Base-by-base conservation (phyloP, 2,797 vertebrate species). In the Leptatherina wallacei region DNA sequence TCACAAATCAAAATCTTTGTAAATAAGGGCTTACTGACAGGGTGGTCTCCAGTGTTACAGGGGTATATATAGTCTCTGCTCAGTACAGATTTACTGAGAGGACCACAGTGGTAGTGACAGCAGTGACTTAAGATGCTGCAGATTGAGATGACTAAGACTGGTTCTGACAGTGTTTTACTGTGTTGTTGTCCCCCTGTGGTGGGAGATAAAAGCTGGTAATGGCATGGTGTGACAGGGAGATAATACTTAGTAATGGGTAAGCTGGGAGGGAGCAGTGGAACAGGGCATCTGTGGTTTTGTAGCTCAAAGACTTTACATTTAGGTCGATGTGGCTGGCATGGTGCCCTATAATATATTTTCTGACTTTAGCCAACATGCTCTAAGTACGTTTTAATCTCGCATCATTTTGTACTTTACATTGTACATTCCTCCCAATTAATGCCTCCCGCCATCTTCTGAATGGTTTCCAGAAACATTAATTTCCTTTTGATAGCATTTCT, bases 171-270 rank as follows among this genome's bases (percentile, higher is more conserved):
- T 35, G 12, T 78, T 84, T 86, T 79, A 84, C 62, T 81, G 72
- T 73, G 40, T 24, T 8, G 52, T 47, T 32, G 68, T 71, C 71
- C 70, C 77, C 74, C 80, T 68, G 69, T 82, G 65, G 87, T 57
- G 65, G 77, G 81, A 87, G 88, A 89, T 90, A 84, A 91, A 77
- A 83, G 75, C 73, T 84, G 84, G 75, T 89, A 77, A 88, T 88
- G 87, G 73, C 81, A 59, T 83, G 75, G 79, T 86, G 86, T 83
- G 86, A 85, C 87, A 73, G 73, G 75, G 64, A 88, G 89, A 90
- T 91, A 87, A 90, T 83, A 71, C 77, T 49, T 51, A 24, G 58
- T 74, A 51, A 73, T 81, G 84, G 80, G 66, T 62, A 71, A 79
- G 68, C 73, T 83, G 44, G 55, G 74, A 67, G 33, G 78, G 62